phyloP scores from a whole-genome alignment of 2,113 vertebrate genomes.

The Perccottus glenii region DNA sequence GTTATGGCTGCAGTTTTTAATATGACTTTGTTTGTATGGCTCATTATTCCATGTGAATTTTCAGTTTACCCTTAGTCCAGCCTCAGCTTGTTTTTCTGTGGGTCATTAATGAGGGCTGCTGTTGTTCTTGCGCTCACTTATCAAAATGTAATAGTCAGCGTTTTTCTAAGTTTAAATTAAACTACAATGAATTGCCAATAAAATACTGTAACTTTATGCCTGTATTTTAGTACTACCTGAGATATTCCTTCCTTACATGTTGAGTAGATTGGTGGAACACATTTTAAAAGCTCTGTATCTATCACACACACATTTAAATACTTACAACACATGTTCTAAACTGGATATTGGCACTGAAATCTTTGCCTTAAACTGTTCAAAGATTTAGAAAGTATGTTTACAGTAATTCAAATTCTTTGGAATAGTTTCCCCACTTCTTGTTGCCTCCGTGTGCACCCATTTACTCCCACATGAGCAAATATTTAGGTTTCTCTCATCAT shows the following conservation, averaged over 20 bases:
- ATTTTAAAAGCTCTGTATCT: slow-evolving; percentile 7
- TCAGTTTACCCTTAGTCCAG: slow-evolving; percentile 40
- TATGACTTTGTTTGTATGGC: slow-evolving; percentile 35
- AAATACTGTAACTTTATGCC: neutral
- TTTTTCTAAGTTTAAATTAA: slow-evolving; percentile 52
- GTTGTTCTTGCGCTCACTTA: slow-evolving; percentile 34
- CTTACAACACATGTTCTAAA: slow-evolving; percentile 18
- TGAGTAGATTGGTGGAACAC: slow-evolving; percentile 22
- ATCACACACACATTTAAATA: slow-evolving; percentile 1
- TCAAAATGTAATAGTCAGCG: slow-evolving; percentile 45
- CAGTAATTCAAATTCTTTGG: slow-evolving; percentile 38
- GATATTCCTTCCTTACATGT: neutral
- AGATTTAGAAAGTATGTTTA: slow-evolving; percentile 41
- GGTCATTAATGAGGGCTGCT: slow-evolving; percentile 62
- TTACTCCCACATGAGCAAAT: slow-evolving; percentile 25
- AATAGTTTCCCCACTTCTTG: slow-evolving; percentile 7
- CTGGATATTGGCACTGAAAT: slow-evolving; percentile 27
- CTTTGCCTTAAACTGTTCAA: slow-evolving; percentile 38
- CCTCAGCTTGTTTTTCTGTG: slow-evolving; percentile 35
- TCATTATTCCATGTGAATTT: slow-evolving; percentile 50
- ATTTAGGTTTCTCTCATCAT: slow-evolving; percentile 21
- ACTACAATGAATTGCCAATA: slow-evolving; percentile 32
- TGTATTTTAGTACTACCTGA: slow-evolving; percentile 17
- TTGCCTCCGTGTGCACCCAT: slow-evolving; percentile 2
- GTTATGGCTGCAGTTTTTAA: slow-evolving; percentile 21